Evolutionary conservation across 2,113 vertebrate species (phyloP).

Genomic region (Rhinolophus ferrumequinum): DNA sequence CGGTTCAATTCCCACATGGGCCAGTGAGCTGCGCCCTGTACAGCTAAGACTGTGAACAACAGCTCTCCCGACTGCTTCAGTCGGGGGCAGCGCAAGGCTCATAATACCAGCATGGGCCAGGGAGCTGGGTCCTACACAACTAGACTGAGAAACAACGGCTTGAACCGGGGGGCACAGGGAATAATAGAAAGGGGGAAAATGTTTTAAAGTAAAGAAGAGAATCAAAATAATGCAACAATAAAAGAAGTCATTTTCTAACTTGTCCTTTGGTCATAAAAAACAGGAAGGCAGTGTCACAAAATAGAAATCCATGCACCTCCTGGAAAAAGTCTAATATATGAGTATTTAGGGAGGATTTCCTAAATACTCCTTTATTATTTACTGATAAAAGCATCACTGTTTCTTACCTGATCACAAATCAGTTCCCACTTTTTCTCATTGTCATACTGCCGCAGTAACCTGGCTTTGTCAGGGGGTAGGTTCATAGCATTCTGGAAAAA

Average conservation of each 20-base stretch:
- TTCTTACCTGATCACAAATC: conserved; percentile 97
- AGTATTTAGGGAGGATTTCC: neutral
- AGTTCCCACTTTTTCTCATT: conserved; percentile 99
- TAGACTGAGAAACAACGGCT: too few relatives aligned
- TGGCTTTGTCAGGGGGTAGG: conserved; percentile 98
- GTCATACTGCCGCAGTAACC: conserved; percentile 97
- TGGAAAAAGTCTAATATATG: neutral
- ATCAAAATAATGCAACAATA: neutral
- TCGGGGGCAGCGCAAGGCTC: too few relatives aligned
- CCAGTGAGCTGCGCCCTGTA: too few relatives aligned
- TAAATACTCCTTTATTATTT: accelerated
- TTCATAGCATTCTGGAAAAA: conserved; percentile 97
- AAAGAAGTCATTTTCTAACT: neutral
- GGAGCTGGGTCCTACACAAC: too few relatives aligned
- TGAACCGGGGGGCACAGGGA: too few relatives aligned
- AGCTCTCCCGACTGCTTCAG: too few relatives aligned
- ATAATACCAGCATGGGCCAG: too few relatives aligned
- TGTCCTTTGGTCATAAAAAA: neutral
- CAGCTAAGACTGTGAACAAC: too few relatives aligned
- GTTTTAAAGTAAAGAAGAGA: neutral
- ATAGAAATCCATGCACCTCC: neutral
- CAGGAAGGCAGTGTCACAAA: neutral
- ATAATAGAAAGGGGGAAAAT: too few relatives aligned
- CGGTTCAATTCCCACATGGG: too few relatives aligned
- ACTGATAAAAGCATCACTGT: neutral